Evolutionary conservation across 1,140 invertebrate genomes (phyloP).

Genomic region (Diorhabda carinulata): DNA sequence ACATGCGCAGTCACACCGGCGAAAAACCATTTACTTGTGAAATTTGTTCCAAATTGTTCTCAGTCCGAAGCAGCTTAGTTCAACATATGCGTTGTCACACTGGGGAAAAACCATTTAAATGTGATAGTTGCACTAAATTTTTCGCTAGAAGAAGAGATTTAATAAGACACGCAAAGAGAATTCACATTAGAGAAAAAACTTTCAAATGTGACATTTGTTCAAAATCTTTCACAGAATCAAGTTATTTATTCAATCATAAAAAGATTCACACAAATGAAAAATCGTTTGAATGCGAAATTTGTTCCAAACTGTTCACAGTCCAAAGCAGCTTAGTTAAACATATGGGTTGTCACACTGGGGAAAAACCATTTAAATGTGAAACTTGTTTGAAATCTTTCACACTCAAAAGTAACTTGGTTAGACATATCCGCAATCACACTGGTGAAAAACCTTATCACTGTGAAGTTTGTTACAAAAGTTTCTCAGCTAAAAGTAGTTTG

Average conservation of each 20-base stretch:
- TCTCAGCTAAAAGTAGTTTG: slow-evolving; percentile 53
- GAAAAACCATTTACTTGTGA: background rate
- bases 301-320: slow-evolving; percentile 59
- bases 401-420: background rate
- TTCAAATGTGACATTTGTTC: slow-evolving; percentile 62
- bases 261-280: slow-evolving; percentile 70
- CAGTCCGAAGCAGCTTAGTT: slow-evolving; percentile 46
- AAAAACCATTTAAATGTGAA: too few species aligned
- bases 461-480: slow-evolving; percentile 64
- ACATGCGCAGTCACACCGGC: background rate
- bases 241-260: slow-evolving; percentile 67
- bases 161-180: slow-evolving; percentile 39
- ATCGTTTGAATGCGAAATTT: slow-evolving; percentile 65
- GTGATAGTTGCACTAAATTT: slow-evolving; percentile 51
- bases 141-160: slow-evolving; percentile 51
- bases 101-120: slow-evolving; percentile 51
- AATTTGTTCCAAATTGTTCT: background rate
- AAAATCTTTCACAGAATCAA: slow-evolving; percentile 55
- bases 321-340: slow-evolving; percentile 45
- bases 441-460: slow-evolving; percentile 68
- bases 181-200: slow-evolving; percentile 59
- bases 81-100: slow-evolving; percentile 45
- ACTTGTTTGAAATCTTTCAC: too few species aligned
- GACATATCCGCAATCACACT: slow-evolving; percentile 54
- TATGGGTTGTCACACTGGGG: too few species aligned